phyloP scores from a whole-genome alignment of 2,797 vertebrate species.

The Crax fasciolata region DNA sequence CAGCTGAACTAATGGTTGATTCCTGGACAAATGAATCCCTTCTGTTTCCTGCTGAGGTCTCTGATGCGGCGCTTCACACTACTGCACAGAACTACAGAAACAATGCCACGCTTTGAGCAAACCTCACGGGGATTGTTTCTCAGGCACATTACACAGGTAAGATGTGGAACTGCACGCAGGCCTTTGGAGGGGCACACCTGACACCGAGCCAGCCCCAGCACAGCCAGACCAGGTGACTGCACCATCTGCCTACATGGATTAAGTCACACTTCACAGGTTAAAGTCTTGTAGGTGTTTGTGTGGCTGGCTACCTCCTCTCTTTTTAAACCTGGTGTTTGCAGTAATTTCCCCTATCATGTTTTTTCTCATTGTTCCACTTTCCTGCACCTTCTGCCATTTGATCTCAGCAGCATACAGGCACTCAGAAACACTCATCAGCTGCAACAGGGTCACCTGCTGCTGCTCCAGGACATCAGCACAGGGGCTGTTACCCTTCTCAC shows the following conservation, averaged over 20 bases:
- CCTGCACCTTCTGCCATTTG: background rate
- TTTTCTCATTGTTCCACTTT: background rate
- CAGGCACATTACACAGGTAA: too few relatives aligned
- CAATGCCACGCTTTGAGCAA: background rate
- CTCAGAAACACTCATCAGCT: background rate
- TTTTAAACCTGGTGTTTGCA: background rate
- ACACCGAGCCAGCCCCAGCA: background rate
- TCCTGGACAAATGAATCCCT: background rate
- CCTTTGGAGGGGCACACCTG: background rate
- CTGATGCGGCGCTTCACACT: background rate
- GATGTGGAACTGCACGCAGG: background rate
- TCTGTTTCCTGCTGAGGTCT: background rate
- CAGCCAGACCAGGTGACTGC: background rate
- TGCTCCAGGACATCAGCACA: background rate
- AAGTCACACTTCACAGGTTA: background rate
- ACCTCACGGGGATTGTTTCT: background rate
- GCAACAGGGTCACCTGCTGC: background rate
- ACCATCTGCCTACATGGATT: background rate
- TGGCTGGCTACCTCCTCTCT: background rate
- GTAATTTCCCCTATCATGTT: fast-evolving
- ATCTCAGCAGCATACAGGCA: background rate
- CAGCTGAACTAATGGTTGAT: background rate
- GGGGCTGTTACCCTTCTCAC: background rate
- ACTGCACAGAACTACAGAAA: background rate
- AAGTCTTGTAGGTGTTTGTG: background rate